A percentile compares a stretch with the other conserved stretches of the same genome.
Conservation (phyloP, 2,113 vertebrate species). For the Rhea pennata region DNA sequence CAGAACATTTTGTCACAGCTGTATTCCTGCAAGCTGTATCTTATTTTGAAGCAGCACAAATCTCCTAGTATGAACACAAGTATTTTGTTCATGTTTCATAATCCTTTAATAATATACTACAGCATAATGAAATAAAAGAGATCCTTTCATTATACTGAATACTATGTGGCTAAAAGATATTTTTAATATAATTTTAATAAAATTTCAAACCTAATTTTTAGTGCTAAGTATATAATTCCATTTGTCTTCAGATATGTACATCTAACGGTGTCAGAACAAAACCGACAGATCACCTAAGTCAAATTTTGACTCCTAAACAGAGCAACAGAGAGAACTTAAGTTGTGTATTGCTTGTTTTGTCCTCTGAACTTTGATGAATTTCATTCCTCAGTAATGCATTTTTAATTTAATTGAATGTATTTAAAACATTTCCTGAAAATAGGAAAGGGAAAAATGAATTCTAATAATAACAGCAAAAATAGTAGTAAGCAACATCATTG, state of each 20-base stretch:
- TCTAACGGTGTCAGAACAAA: not conserved
- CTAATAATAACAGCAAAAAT: not conserved
- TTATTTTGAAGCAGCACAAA: not conserved
- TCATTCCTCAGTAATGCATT: not conserved
- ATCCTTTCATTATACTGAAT: not conserved
- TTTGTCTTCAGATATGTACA: not conserved
- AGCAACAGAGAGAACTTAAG: not conserved
- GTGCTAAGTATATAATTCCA: accelerated
- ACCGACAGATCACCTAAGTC: not conserved
- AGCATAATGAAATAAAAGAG: not conserved
- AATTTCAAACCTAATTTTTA: not conserved
- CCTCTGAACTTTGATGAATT: not conserved
- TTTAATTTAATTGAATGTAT: not conserved
- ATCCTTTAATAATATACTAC: not conserved
- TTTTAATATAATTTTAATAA: not conserved
- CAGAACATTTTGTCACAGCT: not conserved
- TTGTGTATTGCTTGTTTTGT: not conserved
- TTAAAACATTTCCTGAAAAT: not conserved
- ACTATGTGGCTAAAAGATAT: not conserved
- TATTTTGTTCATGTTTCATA: not conserved
- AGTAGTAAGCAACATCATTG: not conserved
- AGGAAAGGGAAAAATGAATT: accelerated
- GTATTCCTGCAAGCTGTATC: not conserved
- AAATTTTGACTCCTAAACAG: not conserved
- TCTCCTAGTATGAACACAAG: not conserved